Base-by-base conservation (phyloP, 2,888 invertebrate genomes). In the Erebia aethiops region DNA sequence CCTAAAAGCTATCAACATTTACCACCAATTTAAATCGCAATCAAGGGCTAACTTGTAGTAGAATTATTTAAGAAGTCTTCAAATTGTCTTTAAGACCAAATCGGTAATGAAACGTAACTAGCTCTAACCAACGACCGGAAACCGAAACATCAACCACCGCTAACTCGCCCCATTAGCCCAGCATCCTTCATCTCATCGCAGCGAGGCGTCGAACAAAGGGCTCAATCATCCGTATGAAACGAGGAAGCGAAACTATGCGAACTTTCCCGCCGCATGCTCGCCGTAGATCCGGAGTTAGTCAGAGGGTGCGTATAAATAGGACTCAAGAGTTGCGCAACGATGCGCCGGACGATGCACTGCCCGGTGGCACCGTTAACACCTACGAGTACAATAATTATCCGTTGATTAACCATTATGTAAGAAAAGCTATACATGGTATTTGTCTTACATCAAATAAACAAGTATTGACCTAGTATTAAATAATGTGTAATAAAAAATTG, bases 341-440 rank as follows among this genome's bases (percentile, higher is more conserved):
- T 21, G 66, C 13, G 66, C 70, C 77, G 83, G 82, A 69, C 84
- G 83, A 82, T 84, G 84, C 84, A 84, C 80, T 76, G 71, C 76
- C 76, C 75, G 74, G 72, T 60, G 61, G 64, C 77, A 80, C 79
- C 68, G 62, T 18, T 13, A 57, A 46, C 57, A 21, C 18, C 51
- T 51, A 63, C 16, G 21, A n/a, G n/a, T n/a, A n/a, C n/a, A n/a
- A 7, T 9, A 14, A 49, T 54, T 67, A 69, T 64, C 56, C 41
- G 11, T n/a, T 57, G 43, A 60, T 60, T 43, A 60, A 46, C 43
- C 10, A 11, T 46, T 21, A 21, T 21, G 21, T 21, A 1, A 21
- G 21, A 21, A 1, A 21, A 2, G 21, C 1, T 21, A 21, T 21
- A 21, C 2, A 21, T 21, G 1, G 21, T 21, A 21, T 21, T 21